These are phyloP conservation scores for Drosophila tropicalis DNA, from an alignment of 1,140 invertebrate genomes.

Conservation along the genomic window DNA sequence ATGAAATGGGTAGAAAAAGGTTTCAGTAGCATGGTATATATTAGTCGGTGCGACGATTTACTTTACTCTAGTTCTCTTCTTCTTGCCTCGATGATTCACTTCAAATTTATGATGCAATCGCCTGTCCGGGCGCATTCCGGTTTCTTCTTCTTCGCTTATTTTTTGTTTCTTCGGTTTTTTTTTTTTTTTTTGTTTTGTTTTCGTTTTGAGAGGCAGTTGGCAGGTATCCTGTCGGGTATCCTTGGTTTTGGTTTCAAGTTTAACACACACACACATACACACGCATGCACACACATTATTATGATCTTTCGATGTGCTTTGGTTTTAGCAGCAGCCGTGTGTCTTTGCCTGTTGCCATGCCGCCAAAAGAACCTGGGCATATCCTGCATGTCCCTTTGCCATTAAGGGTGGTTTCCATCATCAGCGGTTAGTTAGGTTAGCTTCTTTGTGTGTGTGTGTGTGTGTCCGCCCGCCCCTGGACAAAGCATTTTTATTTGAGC, in stretches of 20 bases:
- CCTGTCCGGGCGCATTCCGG: conserved; percentile 60
- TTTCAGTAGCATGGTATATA: too few species aligned
- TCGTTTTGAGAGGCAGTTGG: conserved; percentile 35
- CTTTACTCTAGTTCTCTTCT: conserved; percentile 3
- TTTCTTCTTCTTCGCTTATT: conserved; percentile 16
- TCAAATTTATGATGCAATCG: conserved; percentile 78
- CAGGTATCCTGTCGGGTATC: conserved; percentile 73
- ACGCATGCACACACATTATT: conserved; percentile 42
- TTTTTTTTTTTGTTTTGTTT: background rate
- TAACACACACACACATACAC: conserved; percentile 2
- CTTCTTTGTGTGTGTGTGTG: conserved; percentile 14
- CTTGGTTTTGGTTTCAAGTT: conserved; percentile 80
- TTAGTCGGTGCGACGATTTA: background rate
- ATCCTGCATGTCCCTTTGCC: conserved; percentile 73
- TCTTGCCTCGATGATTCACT: conserved; percentile 25
- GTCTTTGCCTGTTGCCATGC: conserved; percentile 64
- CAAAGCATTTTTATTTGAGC: conserved; percentile 79
- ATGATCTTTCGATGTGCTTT: conserved; percentile 64
- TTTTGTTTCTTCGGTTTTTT: background rate
- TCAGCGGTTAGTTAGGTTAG: conserved; percentile 70
- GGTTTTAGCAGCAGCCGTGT: conserved; percentile 40
- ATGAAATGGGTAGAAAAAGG: too few species aligned
- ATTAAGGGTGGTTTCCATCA: conserved; percentile 73
- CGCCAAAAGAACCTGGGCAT: conserved; percentile 35
- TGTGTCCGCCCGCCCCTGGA: conserved; percentile 54